Base-by-base conservation (phyloP, 2,888 invertebrate species). In the Mechanitis messenoides region DNA sequence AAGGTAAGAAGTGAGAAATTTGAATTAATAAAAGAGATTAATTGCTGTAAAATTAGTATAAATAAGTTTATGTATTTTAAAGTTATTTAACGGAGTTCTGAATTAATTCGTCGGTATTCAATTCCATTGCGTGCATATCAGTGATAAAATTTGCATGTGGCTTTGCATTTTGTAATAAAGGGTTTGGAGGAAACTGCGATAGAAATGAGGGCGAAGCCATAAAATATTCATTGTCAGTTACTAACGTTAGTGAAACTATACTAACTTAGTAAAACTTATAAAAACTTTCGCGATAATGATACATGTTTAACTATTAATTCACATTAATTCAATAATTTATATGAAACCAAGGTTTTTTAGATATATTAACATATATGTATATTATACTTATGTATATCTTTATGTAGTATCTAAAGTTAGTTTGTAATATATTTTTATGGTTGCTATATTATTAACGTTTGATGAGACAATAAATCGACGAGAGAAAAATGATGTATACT, bases 1-100 rank as follows among this genome's bases (percentile, higher is more conserved):
- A 79, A 84, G 87, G 87, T 87, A 78, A 81, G 77, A 66, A 55
- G n/a, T 58, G 54, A 6, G 7, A 55, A 28, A 47, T 60, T 56
- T 33, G 46, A 56, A 54, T 50, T 45, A 45, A 54, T 62, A 53
- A 63, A 59, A 56, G 42, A 45, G 56, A 59, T 59, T 56, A 59
- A 54, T 54, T 55, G 45, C 33, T 38, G 45, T 31, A 33, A 55
- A 47, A 35, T 31, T 31, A 46, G 45, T 59, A 55, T 50, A 47
- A 55, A 38, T n/a, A 12, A 31, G 31, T 46, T 50, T 55, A 20
- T 33, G 31, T 55, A n/a, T 60, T 12, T 3, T 50, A 7, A 53
- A 53, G 20, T 45, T 20, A 20, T 45, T 4, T 56, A 50, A 50
- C 7, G 33, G 46, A 56, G 38, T 50, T 60, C 38, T 31, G 31